Conservation (phyloP, 2,888 invertebrate species). For the Choreutis nemorana region DNA sequence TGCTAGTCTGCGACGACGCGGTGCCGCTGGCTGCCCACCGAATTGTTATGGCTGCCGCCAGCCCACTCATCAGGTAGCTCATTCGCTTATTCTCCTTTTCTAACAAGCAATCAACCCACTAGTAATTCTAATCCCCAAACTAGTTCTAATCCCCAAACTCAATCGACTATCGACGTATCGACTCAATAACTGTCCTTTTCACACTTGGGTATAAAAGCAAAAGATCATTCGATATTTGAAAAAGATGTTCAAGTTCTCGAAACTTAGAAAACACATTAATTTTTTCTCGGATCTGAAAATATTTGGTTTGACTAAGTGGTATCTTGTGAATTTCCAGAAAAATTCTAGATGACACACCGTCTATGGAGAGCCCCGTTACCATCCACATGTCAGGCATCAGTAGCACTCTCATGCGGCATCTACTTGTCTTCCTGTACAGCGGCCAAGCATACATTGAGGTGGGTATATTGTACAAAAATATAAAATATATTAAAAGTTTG, state of each 20-base stretch:
- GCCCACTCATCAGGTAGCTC: constrained; percentile 79
- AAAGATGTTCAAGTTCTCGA: no score
- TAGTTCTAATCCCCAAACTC: no score
- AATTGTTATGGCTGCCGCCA: constrained; percentile 86
- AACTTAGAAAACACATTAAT: background rate
- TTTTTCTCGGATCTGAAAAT: background rate
- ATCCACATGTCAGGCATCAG: constrained; percentile 86
- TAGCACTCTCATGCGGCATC: constrained; percentile 80
- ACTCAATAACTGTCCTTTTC: no score
- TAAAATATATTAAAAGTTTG: no score
- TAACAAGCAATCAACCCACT: no score
- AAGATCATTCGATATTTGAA: no score
- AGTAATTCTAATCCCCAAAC: no score
- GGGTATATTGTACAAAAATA: no score
- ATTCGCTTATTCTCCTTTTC: no score
- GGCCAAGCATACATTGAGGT: constrained; percentile 86
- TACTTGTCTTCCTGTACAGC: constrained; percentile 85
- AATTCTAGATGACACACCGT: constrained; percentile 76
- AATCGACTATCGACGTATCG: no score
- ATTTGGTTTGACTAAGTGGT: constrained; percentile 4
- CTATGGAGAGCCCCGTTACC: constrained; percentile 75
- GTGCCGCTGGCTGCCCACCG: constrained; percentile 84
- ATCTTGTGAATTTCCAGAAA: constrained; percentile 46
- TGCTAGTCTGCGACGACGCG: constrained; percentile 86
- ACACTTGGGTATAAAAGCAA: no score